A percentile compares a stretch with the other conserved stretches of the same genome.
These are phyloP conservation scores for Amiota mariae DNA, from an alignment of 2,888 invertebrate genomes.

Conservation along the genomic window DNA sequence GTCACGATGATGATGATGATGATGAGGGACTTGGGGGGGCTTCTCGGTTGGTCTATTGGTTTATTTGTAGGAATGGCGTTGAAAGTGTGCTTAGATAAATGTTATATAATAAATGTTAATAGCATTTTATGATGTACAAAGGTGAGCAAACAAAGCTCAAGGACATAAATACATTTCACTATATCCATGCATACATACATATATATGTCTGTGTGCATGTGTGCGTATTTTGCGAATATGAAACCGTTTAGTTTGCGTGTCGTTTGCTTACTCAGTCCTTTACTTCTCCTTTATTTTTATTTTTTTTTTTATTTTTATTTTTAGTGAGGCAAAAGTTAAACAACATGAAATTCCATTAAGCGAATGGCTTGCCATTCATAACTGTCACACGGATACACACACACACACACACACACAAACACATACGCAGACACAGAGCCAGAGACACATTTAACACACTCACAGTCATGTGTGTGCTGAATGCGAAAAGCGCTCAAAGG, in stretches of 20 bases:
- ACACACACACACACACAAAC: constrained; percentile 27
- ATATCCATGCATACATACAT: too few relatives aligned
- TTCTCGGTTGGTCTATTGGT: neutral
- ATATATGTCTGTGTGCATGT: neutral
- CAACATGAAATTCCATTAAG: constrained; percentile 63
- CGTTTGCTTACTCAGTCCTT: neutral
- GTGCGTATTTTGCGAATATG: constrained; percentile 10
- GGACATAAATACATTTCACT: constrained; percentile 32
- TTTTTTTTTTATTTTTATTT: constrained; percentile 34
- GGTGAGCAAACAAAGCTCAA: constrained; percentile 38
- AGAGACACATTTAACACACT: constrained; percentile 1
- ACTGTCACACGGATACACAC: constrained; percentile 44
- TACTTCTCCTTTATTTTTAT: neutral
- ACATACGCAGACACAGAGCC: neutral
- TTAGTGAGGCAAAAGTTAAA: constrained; percentile 51
- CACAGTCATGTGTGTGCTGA: constrained; percentile 18
- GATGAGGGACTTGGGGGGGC: neutral
- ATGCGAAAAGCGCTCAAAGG: constrained; percentile 43
- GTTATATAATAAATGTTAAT: constrained; percentile 70
- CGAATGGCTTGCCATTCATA: constrained; percentile 63
- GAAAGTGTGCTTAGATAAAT: constrained; percentile 34
- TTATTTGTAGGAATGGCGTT: neutral
- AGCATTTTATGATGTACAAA: constrained; percentile 59
- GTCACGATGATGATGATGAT: too few relatives aligned
- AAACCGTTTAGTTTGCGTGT: constrained; percentile 23